Conservation (phyloP, 2,888 invertebrate genomes). For the Apantesis nais region DNA sequence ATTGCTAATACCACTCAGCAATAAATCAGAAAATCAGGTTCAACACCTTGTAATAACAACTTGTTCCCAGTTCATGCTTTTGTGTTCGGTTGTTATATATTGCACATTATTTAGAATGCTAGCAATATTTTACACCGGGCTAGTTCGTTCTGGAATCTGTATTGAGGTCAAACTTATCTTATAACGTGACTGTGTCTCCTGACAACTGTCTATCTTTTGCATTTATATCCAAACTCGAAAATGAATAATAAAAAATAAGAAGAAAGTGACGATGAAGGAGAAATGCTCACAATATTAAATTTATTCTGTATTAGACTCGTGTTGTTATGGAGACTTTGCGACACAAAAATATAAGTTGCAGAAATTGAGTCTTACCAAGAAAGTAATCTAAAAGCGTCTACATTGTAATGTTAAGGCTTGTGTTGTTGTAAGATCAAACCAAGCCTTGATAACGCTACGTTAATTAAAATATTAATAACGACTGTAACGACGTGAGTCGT, state of each 20-base stretch:
- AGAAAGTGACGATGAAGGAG: neutral
- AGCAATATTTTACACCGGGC: constrained; percentile 64
- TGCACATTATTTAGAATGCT: constrained; percentile 68
- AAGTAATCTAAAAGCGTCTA: neutral
- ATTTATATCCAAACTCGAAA: constrained; percentile 53
- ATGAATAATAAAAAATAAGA: neutral
- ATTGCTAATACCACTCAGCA: constrained; percentile 70
- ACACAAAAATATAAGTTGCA: neutral
- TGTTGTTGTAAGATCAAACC: neutral
- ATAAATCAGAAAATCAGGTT: constrained; percentile 79
- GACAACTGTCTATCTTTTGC: constrained; percentile 54
- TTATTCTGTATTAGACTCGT: neutral
- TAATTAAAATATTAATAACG: neutral
- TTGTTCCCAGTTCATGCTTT: constrained; percentile 61
- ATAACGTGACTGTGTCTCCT: constrained; percentile 60
- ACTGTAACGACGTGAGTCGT: neutral
- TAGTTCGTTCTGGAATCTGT: constrained; percentile 61
- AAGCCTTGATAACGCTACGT: neutral
- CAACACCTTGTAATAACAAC: constrained; percentile 79
- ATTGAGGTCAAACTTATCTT: constrained; percentile 71
- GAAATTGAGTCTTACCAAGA: neutral
- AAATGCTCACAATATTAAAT: neutral
- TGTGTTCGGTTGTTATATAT: constrained; percentile 62
- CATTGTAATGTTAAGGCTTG: neutral
- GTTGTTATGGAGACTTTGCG: neutral